Evolutionary conservation across 2,888 invertebrate species (phyloP).

Genomic region (Plagodis dolabraria): DNA sequence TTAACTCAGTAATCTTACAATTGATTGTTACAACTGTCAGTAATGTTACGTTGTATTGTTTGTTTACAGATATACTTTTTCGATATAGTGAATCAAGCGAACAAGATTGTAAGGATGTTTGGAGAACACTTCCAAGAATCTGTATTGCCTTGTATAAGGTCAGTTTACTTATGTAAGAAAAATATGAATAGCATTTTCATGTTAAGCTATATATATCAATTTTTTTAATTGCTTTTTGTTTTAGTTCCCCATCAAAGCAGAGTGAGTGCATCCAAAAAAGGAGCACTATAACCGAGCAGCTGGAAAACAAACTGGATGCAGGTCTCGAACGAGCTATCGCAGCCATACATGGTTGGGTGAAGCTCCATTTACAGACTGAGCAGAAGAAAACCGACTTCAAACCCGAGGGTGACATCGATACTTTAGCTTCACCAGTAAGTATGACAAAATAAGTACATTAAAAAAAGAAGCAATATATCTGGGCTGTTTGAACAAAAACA

Average conservation of each 20-base stretch:
- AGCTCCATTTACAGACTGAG: conserved; percentile 94
- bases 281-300: conserved; percentile 92
- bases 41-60: not conserved
- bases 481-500: too few species aligned
- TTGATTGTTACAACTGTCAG: too few species aligned
- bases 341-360: conserved; percentile 96
- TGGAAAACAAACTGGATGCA: conserved; percentile 95
- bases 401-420: conserved; percentile 94
- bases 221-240: too few species aligned
- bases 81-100: conserved; percentile 95
- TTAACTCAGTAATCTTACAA: too few species aligned
- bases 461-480: too few species aligned
- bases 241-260: conserved; percentile 93
- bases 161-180: conserved; percentile 46
- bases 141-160: conserved; percentile 94
- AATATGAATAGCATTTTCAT: too few species aligned
- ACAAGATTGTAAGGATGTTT: conserved; percentile 95
- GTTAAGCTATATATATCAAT: too few species aligned
- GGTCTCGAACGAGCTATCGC: conserved; percentile 94
- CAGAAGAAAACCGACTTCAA: conserved; percentile 98
- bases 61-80: conserved; percentile 91
- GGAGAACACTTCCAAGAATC: conserved; percentile 97
- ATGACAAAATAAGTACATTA: not conserved
- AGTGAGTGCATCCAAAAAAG: conserved; percentile 95
- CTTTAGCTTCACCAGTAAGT: conserved; percentile 91